Conservation (phyloP, 2,888 invertebrate genomes). For the Malthinus seriepunctatus region DNA sequence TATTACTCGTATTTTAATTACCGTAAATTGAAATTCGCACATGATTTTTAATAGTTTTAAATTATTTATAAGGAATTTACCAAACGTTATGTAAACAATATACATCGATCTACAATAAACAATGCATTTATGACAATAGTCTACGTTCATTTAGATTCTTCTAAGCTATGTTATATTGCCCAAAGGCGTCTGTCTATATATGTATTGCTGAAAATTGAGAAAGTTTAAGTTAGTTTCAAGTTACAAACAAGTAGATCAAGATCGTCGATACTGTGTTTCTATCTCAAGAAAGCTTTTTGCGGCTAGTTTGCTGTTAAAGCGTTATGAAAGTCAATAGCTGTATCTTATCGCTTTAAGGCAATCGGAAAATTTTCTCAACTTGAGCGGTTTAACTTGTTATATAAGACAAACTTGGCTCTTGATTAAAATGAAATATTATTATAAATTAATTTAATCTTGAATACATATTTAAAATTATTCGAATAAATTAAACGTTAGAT, state of each 20-base stretch:
- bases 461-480: too few species aligned
- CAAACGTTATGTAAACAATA: too few species aligned
- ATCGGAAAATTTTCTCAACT: conserved; percentile 10
- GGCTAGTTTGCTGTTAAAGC: conserved; percentile 18
- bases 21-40: too few species aligned
- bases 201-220: conserved; percentile 20
- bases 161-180: too few species aligned
- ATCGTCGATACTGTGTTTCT: conserved; percentile 22
- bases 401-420: conserved; percentile 2
- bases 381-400: conserved; percentile 4
- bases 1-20: too few species aligned
- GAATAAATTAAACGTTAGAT: too few species aligned
- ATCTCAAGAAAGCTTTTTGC: conserved; percentile 19
- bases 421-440: conserved; percentile 3
- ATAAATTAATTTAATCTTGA: background rate
- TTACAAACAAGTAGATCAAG: conserved; percentile 29
- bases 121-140: too few species aligned
- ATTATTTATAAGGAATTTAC: too few species aligned
- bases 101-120: too few species aligned
- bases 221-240: conserved; percentile 24
- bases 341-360: conserved; percentile 21
- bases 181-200: conserved; percentile 5
- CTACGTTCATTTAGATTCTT: too few species aligned
- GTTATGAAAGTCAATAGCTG: conserved; percentile 19
- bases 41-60: too few species aligned